A percentile compares a stretch with the other conserved stretches of the same genome.
These are phyloP conservation scores for Crotalus horridus DNA, from an alignment of 2,113 vertebrate genomes.

Conservation along the genomic window DNA sequence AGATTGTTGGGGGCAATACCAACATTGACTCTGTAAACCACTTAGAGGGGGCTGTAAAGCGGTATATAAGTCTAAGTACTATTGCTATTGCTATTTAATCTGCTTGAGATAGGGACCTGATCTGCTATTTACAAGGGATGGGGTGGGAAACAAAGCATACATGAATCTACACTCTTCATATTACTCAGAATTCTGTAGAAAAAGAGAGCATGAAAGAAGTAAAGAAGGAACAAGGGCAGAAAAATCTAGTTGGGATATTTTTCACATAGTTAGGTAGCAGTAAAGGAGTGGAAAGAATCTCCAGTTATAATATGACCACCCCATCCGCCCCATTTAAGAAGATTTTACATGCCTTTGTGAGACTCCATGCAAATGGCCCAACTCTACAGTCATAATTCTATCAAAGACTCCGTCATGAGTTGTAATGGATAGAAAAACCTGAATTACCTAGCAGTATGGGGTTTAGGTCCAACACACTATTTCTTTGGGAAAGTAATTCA, in stretches of 20 bases:
- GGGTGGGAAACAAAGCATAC: neutral
- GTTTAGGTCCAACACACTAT: neutral
- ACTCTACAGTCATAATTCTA: neutral
- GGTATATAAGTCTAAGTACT: neutral
- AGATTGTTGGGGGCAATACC: neutral
- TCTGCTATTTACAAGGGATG: neutral
- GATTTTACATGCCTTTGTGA: neutral
- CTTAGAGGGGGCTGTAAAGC: neutral
- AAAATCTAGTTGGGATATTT: neutral
- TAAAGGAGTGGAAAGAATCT: neutral
- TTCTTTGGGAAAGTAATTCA: conserved; percentile 11
- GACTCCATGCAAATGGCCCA: neutral
- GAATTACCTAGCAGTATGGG: neutral
- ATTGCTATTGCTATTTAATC: neutral
- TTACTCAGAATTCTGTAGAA: neutral
- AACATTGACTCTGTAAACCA: neutral
- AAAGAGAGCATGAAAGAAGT: neutral
- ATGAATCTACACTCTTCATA: neutral
- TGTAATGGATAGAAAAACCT: neutral
- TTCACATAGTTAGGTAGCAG: neutral
- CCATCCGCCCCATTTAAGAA: neutral
- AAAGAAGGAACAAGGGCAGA: neutral
- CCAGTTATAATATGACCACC: neutral
- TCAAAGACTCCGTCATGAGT: neutral
- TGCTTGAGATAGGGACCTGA: neutral